Conservation (phyloP, 2,797 vertebrate genomes). For the Macropodus opercularis region DNA sequence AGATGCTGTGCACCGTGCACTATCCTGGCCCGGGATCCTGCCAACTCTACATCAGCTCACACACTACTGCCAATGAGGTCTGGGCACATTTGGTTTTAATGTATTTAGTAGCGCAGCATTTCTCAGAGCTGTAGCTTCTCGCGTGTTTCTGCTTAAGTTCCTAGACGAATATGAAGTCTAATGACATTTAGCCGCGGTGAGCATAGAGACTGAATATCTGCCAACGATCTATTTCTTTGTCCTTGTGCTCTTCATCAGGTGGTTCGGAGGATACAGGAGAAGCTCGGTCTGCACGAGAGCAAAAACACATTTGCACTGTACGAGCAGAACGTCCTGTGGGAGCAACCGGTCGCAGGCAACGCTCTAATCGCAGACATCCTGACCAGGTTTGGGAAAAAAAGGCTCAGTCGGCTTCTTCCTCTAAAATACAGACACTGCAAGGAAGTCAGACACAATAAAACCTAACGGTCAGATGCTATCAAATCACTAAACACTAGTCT, state of each 20-base stretch:
- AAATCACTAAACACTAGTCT: conserved; percentile 29
- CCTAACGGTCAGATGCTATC: conserved; percentile 27
- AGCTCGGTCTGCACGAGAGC: conserved; percentile 89
- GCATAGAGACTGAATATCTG: background rate
- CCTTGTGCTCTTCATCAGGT: conserved; percentile 78
- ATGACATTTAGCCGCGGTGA: background rate
- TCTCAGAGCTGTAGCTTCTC: conserved; percentile 14
- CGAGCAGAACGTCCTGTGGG: conserved; percentile 87
- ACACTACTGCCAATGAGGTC: conserved; percentile 95
- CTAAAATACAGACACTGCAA: conserved; percentile 23
- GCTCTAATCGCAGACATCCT: conserved; percentile 91
- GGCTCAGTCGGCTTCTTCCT: conserved; percentile 66
- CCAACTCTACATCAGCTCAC: conserved; percentile 90
- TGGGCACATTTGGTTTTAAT: conserved; percentile 47
- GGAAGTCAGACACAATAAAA: conserved; percentile 45
- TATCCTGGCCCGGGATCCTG: conserved; percentile 89
- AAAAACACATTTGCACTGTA: conserved; percentile 92
- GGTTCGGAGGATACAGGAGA: conserved; percentile 88
- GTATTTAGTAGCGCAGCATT: conserved; percentile 6
- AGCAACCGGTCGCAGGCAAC: conserved; percentile 85
- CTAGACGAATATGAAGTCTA: background rate
- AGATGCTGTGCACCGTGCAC: conserved; percentile 89
- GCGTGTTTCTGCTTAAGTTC: conserved; percentile 8
- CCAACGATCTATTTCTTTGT: background rate
- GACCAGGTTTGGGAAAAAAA: conserved; percentile 94